These are phyloP conservation scores for Herpailurus yagouaroundi DNA, from an alignment of 2,113 vertebrate species.

Conservation along the genomic window DNA sequence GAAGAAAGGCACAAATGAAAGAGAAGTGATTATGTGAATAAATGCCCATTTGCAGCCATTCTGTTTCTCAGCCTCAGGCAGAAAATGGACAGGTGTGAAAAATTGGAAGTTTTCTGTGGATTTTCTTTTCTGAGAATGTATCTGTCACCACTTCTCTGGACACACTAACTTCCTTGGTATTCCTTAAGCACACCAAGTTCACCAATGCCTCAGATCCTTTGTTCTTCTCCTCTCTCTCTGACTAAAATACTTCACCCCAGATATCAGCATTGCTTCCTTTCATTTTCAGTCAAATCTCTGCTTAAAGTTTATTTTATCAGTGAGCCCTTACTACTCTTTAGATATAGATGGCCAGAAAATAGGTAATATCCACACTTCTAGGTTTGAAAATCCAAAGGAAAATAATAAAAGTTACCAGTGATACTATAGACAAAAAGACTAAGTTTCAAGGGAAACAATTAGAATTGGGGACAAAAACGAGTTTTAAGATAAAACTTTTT, in stretches of 20 bases:
- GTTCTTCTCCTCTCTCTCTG: neutral
- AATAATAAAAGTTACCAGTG: neutral
- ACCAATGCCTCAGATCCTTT: neutral
- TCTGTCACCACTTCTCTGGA: neutral
- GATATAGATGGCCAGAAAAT: neutral
- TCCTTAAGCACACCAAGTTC: neutral
- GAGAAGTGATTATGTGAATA: neutral
- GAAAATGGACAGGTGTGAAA: neutral
- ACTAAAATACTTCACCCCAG: neutral
- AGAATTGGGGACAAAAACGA: neutral
- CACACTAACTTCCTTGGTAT: neutral
- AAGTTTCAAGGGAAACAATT: neutral
- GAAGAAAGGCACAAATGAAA: neutral
- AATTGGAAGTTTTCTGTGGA: neutral
- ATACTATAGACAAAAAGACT: neutral
- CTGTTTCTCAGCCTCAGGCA: neutral
- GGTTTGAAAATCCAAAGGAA: neutral
- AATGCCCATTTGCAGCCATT: neutral
- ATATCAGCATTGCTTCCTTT: neutral
- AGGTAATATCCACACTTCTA: neutral
- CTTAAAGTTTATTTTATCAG: neutral
- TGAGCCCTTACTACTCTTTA: neutral
- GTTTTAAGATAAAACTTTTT: neutral
- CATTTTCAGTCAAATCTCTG: neutral
- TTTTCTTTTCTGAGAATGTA: neutral